phyloP scores from a whole-genome alignment of 2,113 vertebrate species.

The Eudyptes chrysolophus region DNA sequence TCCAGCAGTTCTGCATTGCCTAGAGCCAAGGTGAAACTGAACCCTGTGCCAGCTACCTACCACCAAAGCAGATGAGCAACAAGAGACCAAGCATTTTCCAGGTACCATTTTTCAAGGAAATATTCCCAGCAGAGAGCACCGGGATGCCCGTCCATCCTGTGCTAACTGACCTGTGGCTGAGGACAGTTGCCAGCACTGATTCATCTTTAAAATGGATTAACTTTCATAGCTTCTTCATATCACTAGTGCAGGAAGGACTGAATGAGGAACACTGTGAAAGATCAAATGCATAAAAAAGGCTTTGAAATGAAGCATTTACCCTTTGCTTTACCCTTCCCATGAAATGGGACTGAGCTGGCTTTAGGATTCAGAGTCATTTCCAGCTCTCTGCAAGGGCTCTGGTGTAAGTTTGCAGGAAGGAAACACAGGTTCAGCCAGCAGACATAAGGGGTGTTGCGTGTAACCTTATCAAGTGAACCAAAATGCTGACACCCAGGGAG shows the following conservation, averaged over 20 bases:
- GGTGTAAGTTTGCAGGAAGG: background rate
- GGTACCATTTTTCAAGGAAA: background rate
- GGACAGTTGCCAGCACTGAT: background rate
- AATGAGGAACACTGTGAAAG: background rate
- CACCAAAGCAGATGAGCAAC: background rate
- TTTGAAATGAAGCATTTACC: background rate
- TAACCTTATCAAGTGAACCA: background rate
- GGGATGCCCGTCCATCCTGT: background rate
- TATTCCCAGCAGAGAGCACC: background rate
- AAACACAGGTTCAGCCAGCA: background rate
- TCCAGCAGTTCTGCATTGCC: conserved; percentile 8
- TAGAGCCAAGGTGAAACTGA: background rate
- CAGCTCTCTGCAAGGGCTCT: background rate
- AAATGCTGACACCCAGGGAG: background rate
- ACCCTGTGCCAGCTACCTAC: background rate
- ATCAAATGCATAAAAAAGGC: background rate
- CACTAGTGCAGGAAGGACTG: background rate
- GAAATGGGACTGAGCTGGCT: background rate
- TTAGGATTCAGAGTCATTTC: background rate
- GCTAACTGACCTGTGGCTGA: background rate
- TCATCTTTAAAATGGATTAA: conserved; percentile 7
- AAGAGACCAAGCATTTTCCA: background rate
- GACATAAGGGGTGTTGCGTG: fast-evolving
- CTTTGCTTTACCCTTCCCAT: background rate
- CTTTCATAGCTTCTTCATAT: background rate